Conservation (phyloP, 2,888 invertebrate genomes). For the Coecobrya sp. region DNA sequence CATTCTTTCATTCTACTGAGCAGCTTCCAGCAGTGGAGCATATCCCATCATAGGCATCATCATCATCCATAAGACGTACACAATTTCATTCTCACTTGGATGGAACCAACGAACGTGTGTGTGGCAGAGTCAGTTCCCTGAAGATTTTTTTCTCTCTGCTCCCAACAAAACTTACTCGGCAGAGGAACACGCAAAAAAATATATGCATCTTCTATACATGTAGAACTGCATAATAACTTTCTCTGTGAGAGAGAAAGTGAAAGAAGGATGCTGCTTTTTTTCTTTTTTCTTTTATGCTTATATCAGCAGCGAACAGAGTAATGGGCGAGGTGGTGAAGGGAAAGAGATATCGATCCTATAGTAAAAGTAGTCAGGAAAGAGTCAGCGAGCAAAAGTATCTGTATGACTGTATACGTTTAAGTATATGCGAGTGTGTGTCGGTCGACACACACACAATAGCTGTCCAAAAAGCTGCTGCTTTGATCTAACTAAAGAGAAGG, state of each 20-base stretch:
- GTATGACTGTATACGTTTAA: neutral
- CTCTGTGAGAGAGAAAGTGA: neutral
- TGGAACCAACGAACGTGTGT: neutral
- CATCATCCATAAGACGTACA: neutral
- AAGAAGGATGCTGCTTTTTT: conserved; percentile 13
- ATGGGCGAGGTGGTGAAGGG: conserved; percentile 79
- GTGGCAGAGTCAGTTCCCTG: neutral
- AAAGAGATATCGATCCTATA: conserved; percentile 81
- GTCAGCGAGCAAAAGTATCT: neutral
- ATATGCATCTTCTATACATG: neutral
- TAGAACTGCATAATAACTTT: conserved; percentile 28
- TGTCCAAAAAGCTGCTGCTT: conserved; percentile 77
- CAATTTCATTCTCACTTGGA: neutral
- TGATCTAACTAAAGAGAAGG: conserved; percentile 69
- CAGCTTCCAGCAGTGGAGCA: conserved; percentile 4
- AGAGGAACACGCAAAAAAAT: neutral
- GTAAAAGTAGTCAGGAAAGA: neutral
- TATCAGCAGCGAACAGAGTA: conserved; percentile 9
- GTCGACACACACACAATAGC: conserved; percentile 74
- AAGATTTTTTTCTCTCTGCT: conserved; percentile 1
- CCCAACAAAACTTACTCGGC: neutral
- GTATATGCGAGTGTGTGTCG: conserved; percentile 28
- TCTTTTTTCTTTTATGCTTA: neutral
- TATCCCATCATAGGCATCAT: neutral
- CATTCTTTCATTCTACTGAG: neutral